A percentile compares a stretch with the other conserved stretches of the same genome.
Evolutionary conservation across 2,797 vertebrate genomes (phyloP).

Genomic region (Bothrops alternatus): DNA sequence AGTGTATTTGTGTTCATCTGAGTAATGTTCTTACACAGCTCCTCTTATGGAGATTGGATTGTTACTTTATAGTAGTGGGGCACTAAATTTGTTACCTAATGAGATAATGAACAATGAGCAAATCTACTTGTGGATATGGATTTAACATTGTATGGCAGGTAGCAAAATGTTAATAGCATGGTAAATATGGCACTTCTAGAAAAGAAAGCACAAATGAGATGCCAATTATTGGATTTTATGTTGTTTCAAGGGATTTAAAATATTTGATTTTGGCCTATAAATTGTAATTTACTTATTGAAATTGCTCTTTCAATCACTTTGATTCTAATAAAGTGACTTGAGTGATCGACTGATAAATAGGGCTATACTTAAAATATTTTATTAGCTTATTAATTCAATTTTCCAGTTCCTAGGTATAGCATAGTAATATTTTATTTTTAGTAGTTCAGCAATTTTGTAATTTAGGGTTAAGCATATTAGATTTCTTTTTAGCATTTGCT

Average conservation of each 20-base stretch:
- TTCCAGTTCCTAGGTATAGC: not conserved
- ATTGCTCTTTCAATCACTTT: not conserved
- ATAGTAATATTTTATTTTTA: not conserved
- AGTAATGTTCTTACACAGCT: not conserved
- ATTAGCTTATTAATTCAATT: not conserved
- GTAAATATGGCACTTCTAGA: not conserved
- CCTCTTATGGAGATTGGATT: not conserved
- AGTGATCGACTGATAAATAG: not conserved
- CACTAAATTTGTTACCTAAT: not conserved
- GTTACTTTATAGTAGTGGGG: not conserved
- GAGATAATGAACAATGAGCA: not conserved
- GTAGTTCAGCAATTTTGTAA: not conserved
- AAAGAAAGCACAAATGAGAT: not conserved
- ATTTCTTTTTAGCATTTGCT: not conserved
- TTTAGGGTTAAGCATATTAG: not conserved
- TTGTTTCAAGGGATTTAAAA: not conserved
- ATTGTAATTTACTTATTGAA: not conserved
- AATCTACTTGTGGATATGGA: not conserved
- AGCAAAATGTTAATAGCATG: not conserved
- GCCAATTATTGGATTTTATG: not conserved
- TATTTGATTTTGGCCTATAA: not conserved
- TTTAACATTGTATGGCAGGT: not conserved
- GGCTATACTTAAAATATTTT: not conserved
- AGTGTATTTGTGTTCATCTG: not conserved
- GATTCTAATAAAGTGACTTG: not conserved